Conservation (phyloP, 2,113 vertebrate genomes). For the Cyprinodon brontotheroides region DNA sequence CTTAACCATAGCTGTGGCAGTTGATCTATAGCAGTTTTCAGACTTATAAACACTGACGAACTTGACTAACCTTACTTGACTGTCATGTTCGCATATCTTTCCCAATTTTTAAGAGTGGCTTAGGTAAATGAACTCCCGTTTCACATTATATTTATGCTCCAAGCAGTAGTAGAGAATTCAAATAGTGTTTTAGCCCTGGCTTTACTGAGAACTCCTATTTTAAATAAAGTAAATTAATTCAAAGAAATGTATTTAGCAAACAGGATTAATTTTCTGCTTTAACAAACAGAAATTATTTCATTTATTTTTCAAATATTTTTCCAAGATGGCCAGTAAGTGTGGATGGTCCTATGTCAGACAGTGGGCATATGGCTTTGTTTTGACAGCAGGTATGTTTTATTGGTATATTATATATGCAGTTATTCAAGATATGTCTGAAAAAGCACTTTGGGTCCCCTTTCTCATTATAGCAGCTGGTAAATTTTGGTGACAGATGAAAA, state of each 20-base stretch:
- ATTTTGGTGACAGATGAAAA: slow-evolving; percentile 34
- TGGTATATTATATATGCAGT: not conserved
- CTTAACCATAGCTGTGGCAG: no score
- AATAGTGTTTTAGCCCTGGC: no score
- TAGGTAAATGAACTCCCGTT: no score
- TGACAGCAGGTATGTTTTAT: not conserved
- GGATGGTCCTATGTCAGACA: not conserved
- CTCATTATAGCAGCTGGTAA: slow-evolving; percentile 16
- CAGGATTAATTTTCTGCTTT: not conserved
- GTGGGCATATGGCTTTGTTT: not conserved
- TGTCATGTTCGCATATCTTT: no score
- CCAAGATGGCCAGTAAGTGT: not conserved
- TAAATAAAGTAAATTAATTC: not conserved
- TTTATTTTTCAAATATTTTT: not conserved
- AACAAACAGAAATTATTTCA: not conserved
- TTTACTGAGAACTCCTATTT: not conserved
- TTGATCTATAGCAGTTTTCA: not conserved
- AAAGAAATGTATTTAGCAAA: not conserved
- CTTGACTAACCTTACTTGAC: no score
- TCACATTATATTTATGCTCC: no score
- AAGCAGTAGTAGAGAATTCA: no score
- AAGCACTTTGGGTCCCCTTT: not conserved
- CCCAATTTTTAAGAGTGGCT: no score
- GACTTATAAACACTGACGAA: no score
- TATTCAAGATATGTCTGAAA: slow-evolving; percentile 1